Conservation (phyloP, 2,113 vertebrate genomes). For the Arizona elegans region DNA sequence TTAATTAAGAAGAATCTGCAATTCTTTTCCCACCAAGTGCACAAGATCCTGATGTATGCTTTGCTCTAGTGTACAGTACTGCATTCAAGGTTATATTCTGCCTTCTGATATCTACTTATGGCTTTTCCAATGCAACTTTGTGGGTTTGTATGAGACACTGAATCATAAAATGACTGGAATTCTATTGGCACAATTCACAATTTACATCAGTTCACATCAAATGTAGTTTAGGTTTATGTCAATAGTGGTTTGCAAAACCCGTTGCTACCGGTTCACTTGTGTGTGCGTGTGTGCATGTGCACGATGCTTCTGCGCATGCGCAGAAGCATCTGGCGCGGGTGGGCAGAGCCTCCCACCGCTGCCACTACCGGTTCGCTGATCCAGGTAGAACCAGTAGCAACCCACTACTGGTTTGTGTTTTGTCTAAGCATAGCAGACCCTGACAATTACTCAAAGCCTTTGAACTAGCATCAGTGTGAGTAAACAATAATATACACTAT, state of each 20-base stretch:
- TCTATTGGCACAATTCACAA: not conserved
- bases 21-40: not conserved
- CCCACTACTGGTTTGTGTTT: not conserved
- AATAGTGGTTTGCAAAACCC: no score
- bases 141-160: not conserved
- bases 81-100: not conserved
- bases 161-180: not conserved
- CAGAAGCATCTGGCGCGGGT: no score
- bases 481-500: not conserved
- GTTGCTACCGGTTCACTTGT: no score
- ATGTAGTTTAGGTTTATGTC: not conserved
- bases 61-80: not conserved
- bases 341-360: no score
- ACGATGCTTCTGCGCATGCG: no score
- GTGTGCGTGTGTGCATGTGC: no score
- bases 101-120: not conserved
- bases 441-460: not conserved
- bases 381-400: no score
- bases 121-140: not conserved
- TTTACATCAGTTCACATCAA: not conserved
- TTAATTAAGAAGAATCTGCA: not conserved
- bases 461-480: not conserved
- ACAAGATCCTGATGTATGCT: not conserved
- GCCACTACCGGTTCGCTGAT: no score
- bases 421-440: not conserved